Conservation (phyloP, 2,797 vertebrate species). For the Rhynchotus rufescens region DNA sequence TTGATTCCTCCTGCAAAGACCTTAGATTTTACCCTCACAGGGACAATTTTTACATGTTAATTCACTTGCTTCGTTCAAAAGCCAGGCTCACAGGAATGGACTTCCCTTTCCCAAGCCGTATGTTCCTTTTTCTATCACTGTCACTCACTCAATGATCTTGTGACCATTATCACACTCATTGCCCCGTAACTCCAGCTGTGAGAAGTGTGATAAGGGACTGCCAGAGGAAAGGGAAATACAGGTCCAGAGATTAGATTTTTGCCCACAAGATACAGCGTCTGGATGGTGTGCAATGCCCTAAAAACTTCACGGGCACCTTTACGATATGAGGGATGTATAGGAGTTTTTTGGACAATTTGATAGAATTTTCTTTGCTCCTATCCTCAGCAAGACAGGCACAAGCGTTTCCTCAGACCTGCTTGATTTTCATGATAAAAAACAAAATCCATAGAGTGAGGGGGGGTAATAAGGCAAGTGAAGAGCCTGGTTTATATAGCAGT, state of each 20-base stretch:
- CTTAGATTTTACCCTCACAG: not conserved
- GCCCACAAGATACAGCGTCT: not conserved
- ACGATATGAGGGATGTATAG: not conserved
- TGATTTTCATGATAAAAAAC: accelerated
- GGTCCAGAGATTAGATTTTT: not conserved
- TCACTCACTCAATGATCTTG: not conserved
- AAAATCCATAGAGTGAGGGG: not conserved
- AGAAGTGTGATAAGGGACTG: not conserved
- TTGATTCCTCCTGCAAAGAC: constrained; percentile 19
- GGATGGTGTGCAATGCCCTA: not conserved
- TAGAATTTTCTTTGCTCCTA: not conserved
- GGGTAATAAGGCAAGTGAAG: not conserved
- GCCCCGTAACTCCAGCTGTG: not conserved
- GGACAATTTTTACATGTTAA: constrained; percentile 35
- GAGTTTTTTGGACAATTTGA: not conserved
- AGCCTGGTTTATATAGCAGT: too few relatives aligned
- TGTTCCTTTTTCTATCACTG: not conserved
- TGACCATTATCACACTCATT: not conserved
- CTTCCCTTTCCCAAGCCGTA: not conserved
- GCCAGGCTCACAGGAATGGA: not conserved
- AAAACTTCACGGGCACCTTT: not conserved
- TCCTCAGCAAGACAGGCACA: not conserved
- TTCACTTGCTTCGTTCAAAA: not conserved
- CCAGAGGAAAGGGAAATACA: not conserved
- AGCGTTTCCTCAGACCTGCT: not conserved